phyloP scores from a whole-genome alignment of 2,888 invertebrate genomes.

The Caenorhabditis panamensis region DNA sequence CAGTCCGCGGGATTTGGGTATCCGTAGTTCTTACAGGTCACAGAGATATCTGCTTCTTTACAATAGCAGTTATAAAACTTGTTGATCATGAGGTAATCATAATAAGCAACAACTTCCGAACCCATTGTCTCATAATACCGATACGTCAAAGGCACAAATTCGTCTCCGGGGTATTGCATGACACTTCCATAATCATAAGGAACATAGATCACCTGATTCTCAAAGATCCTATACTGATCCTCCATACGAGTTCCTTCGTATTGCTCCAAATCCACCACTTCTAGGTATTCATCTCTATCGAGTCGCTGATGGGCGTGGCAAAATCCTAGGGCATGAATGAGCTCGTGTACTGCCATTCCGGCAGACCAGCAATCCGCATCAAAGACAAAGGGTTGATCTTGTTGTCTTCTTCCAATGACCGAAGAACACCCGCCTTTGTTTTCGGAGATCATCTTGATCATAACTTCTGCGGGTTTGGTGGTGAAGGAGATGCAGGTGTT shows the following conservation, averaged over 20 bases:
- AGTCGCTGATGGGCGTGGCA: conserved; percentile 34
- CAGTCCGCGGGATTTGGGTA: conserved; percentile 38
- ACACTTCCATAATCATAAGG: conserved; percentile 50
- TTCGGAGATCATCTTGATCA: conserved; percentile 4
- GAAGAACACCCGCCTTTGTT: conserved; percentile 7
- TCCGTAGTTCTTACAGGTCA: conserved; percentile 20
- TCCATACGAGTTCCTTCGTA: neutral
- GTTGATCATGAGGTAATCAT: conserved; percentile 46
- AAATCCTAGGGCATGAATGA: conserved; percentile 41
- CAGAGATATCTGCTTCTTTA: neutral
- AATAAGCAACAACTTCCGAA: conserved; percentile 18
- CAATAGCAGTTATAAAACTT: conserved; percentile 35
- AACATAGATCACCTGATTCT: conserved; percentile 7
- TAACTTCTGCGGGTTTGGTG: conserved; percentile 14
- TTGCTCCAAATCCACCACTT: conserved; percentile 6
- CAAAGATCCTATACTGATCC: conserved; percentile 9
- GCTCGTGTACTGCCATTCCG: conserved; percentile 35
- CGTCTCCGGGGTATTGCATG: conserved; percentile 29
- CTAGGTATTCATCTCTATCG: conserved; percentile 32
- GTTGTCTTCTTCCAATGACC: conserved; percentile 14
- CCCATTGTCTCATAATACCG: conserved; percentile 8
- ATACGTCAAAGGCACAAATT: neutral
- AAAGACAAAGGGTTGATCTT: conserved; percentile 11
- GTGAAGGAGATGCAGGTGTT: conserved; percentile 47
- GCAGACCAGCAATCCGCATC: too few species aligned